These are phyloP conservation scores for Monarcha castaneiventris DNA, from an alignment of 2,113 vertebrate genomes.

Conservation along the genomic window DNA sequence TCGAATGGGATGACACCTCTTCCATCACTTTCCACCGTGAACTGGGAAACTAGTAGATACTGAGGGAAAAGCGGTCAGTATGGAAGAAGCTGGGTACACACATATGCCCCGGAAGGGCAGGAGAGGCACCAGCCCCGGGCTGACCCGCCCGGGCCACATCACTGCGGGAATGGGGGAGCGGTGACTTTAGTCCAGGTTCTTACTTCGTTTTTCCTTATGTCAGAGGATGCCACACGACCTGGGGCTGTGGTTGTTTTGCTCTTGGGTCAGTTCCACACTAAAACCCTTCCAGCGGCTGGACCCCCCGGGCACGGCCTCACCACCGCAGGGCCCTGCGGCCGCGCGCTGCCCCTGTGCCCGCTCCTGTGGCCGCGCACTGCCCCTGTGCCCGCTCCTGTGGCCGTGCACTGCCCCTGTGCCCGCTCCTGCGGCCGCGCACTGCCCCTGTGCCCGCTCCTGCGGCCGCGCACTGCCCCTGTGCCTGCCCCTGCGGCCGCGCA, in stretches of 20 bases:
- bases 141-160: background rate
- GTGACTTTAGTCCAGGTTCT: background rate
- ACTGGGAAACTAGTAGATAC: background rate
- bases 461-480: no score
- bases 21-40: background rate
- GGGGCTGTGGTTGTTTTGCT: rapidly evolving
- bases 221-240: background rate
- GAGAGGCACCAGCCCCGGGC: background rate
- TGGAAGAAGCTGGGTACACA: rapidly evolving
- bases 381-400: no score
- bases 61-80: background rate
- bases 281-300: background rate
- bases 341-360: rapidly evolving
- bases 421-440: no score
- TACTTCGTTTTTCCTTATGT: background rate
- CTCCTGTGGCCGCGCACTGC: no score
- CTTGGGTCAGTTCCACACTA: background rate
- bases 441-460: no score
- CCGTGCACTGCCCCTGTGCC: no score
- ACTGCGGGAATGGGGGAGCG: rapidly evolving
- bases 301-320: background rate
- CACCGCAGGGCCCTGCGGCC: background rate
- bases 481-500: no score
- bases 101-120: rapidly evolving
- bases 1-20: background rate